Percentiles rank a stretch among this genome's conserved stretches.
Conservation (phyloP, 92 coral and sea anemone genomes). For the Siderastrea siderea region DNA sequence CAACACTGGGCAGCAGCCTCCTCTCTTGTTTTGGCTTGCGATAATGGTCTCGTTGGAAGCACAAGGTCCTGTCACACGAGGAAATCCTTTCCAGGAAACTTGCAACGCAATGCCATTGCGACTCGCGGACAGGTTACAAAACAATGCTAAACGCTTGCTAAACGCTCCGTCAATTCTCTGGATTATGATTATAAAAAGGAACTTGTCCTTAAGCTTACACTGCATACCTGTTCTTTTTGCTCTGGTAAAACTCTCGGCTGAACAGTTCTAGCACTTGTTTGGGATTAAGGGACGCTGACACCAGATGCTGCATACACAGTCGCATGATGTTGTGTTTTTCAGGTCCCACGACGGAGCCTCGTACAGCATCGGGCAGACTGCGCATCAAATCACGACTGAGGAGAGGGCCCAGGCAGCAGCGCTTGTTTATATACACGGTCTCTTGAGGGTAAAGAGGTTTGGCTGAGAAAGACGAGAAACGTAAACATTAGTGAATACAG, state of each 20-base stretch:
- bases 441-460: slow-evolving; percentile 94
- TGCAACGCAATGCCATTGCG: too few relatives aligned
- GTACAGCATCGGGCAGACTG: slow-evolving; percentile 91
- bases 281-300: slow-evolving; percentile 91
- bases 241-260: slow-evolving; percentile 98
- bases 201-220: not conserved
- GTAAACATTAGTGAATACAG: not conserved
- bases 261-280: slow-evolving; percentile 96
- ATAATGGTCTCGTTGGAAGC: too few relatives aligned
- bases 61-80: too few relatives aligned
- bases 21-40: too few relatives aligned
- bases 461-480: slow-evolving; percentile 51
- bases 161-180: too few relatives aligned
- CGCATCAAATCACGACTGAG: slow-evolving; percentile 94
- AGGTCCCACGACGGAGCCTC: slow-evolving; percentile 96
- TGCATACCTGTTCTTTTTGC: slow-evolving; percentile 84
- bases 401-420: slow-evolving; percentile 91
- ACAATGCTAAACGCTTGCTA: too few relatives aligned
- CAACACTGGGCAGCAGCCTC: too few relatives aligned
- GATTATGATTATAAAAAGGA: too few relatives aligned
- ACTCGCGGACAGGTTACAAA: too few relatives aligned
- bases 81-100: too few relatives aligned
- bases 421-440: slow-evolving; percentile 90
- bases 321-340: slow-evolving; percentile 99
- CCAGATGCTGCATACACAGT: slow-evolving; percentile 94